Conservation (phyloP, 2,888 invertebrate species). For the Temnothorax unifasciatus region DNA sequence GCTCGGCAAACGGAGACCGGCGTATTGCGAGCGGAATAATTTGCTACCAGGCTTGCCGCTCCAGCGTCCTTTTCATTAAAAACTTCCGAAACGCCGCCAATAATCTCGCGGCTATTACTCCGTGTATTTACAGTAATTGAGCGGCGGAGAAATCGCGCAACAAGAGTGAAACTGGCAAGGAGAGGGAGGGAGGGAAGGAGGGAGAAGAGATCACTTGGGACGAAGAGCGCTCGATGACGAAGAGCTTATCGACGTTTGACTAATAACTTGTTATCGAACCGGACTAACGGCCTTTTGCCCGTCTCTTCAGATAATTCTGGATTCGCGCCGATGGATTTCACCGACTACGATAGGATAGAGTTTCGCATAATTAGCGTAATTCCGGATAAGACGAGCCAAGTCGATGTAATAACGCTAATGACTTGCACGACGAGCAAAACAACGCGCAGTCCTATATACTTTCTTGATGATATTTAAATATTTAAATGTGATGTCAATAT, state of each 20-base stretch:
- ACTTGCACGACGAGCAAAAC: neutral
- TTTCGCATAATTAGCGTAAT: slow-evolving; percentile 7
- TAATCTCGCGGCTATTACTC: slow-evolving; percentile 71
- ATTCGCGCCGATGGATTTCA: slow-evolving; percentile 7
- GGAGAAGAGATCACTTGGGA: neutral
- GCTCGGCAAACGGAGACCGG: slow-evolving; percentile 4
- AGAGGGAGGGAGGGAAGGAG: neutral
- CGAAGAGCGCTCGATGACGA: slow-evolving; percentile 58
- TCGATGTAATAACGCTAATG: slow-evolving; percentile 22
- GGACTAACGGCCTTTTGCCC: slow-evolving; percentile 19
- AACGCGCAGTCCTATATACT: neutral
- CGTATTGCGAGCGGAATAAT: slow-evolving; percentile 64
- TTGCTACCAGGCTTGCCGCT: slow-evolving; percentile 67
- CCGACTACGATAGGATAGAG: neutral
- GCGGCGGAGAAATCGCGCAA: slow-evolving; percentile 61
- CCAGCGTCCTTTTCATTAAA: slow-evolving; percentile 73
- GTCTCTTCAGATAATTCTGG: slow-evolving; percentile 16
- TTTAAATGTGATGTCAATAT: neutral
- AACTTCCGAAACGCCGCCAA: slow-evolving; percentile 75
- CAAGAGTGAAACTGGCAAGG: neutral
- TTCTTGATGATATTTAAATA: neutral
- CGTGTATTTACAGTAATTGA: slow-evolving; percentile 69
- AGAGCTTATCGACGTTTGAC: slow-evolving; percentile 65
- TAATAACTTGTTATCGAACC: slow-evolving; percentile 73
- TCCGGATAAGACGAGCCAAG: slow-evolving; percentile 7